These are phyloP conservation scores for Cinara cedri DNA, from an alignment of 2,888 invertebrate genomes.

Conservation along the genomic window DNA sequence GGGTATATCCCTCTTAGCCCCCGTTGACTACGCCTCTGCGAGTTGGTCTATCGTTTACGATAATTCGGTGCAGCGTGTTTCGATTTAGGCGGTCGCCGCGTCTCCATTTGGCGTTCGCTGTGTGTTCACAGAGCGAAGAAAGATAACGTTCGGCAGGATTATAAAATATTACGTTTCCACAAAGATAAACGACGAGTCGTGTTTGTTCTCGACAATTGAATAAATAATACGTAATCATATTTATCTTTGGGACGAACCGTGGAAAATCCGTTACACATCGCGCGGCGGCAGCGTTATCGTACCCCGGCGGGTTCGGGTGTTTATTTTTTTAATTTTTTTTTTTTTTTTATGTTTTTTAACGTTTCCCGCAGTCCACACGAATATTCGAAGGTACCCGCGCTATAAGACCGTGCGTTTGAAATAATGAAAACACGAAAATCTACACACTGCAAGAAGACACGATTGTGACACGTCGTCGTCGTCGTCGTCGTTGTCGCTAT, in stretches of 20 bases:
- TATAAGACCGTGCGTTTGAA: too few species aligned
- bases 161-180: slow-evolving; percentile 24
- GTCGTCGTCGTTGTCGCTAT: too few species aligned
- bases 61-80: too few species aligned
- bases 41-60: too few species aligned
- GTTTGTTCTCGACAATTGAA: slow-evolving; percentile 52
- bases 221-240: slow-evolving; percentile 44
- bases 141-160: slow-evolving; percentile 49
- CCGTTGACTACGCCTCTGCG: too few species aligned
- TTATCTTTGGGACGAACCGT: slow-evolving; percentile 32
- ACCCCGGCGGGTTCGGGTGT: too few species aligned
- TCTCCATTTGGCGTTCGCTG: not conserved
- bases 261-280: slow-evolving; percentile 12
- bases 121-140: not conserved
- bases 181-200: slow-evolving; percentile 50
- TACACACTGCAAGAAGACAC: too few species aligned
- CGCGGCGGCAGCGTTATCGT: too few species aligned
- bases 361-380: not conserved
- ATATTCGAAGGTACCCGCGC: slow-evolving; percentile 1
- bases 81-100: too few species aligned
- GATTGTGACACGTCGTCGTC: too few species aligned
- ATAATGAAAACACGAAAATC: slow-evolving; percentile 8
- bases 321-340: too few species aligned
- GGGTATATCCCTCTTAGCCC: too few species aligned
- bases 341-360: slow-evolving; percentile 37